These are phyloP conservation scores for Sarcophaga subvicina DNA, from an alignment of 2,888 invertebrate genomes.

Conservation along the genomic window DNA sequence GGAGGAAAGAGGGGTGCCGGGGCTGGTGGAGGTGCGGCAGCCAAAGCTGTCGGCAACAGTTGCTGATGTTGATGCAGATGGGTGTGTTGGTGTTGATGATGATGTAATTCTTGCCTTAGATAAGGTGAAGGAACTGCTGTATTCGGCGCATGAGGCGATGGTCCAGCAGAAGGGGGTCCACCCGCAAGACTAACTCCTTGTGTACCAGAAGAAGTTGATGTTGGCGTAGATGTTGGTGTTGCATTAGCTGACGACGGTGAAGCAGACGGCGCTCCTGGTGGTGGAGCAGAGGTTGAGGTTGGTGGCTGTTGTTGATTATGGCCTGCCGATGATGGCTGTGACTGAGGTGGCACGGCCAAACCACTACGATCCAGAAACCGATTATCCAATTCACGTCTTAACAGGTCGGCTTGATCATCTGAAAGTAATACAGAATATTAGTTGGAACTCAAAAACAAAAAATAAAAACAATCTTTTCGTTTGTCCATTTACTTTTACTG, in stretches of 20 bases:
- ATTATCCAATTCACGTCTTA: conserved; percentile 94
- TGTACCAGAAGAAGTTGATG: conserved; percentile 71
- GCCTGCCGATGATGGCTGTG: conserved; percentile 74
- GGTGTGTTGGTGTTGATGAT: conserved; percentile 96
- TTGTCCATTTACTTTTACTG: conserved; percentile 84
- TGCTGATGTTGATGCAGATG: conserved; percentile 95
- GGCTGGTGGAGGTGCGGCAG: conserved; percentile 84
- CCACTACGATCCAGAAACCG: conserved; percentile 95
- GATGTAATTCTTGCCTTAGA: conserved; percentile 93
- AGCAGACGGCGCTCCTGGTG: conserved; percentile 93
- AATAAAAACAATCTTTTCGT: background rate
- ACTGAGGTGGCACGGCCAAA: conserved; percentile 82
- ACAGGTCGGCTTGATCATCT: conserved; percentile 90
- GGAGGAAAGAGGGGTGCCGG: conserved; percentile 84
- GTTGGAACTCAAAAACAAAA: background rate
- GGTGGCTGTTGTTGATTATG: conserved; percentile 83
- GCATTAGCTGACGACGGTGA: conserved; percentile 85
- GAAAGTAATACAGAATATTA: conserved; percentile 65
- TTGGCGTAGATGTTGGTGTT: conserved; percentile 85
- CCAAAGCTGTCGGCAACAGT: conserved; percentile 85
- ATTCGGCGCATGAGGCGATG: conserved; percentile 72
- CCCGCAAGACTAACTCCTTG: conserved; percentile 70
- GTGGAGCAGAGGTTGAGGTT: conserved; percentile 94
- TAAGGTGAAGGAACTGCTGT: conserved; percentile 82
- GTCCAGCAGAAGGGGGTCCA: conserved; percentile 78